Evolutionary conservation across 2,113 vertebrate species (phyloP), one percentile per base, ranked within the genome.

Genomic region (Ophiodon elongatus): DNA sequence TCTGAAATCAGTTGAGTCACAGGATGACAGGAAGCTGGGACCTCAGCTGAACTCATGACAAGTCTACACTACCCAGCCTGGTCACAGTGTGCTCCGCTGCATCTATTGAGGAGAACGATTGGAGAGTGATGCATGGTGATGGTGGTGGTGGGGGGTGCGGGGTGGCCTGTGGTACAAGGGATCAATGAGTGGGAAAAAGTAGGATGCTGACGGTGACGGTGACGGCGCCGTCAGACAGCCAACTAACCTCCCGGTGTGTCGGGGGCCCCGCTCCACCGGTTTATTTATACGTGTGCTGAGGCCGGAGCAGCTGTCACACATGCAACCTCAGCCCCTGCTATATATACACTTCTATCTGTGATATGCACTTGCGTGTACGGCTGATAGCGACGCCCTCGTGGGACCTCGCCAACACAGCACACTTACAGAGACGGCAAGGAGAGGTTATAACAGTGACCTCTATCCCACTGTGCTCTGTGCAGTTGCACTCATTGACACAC

Each of bases 241-340:
- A 62, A 52, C 74, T 23, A 14, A 62, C 19, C 15, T 85, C 11
- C 29, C 72, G 47, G 15, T 64, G 35, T 70, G 84, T 73, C 13
- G n/a, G n/a, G n/a, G 14, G 37, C 17, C 41, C 29, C 68, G 35
- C 52, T 50, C 54, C 25, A 25, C 54, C 13, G 68, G 59, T 86
- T 73, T 93, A 93, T 92, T 91, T 88, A 83, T 91, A 91, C 74
- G 74, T 79, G 29, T 85, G 85, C 88, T 85, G 79, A 87, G 75
- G 56, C 27, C 63, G 80, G 83, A 89, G 7, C 88, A 88, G 85
- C 80, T 91, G 85, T 76, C 76, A 43, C 68, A 70, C 73, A 68
- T 57, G 76, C 70, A 50, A 31, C 29, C 78, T 82, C 71, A 79
- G 60, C 64, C 73, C 1, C 25, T n/a, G 65, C 65, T 70, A 69